Base-by-base conservation (phyloP, 2,113 vertebrate species). In the Coptodon bakossiorum region DNA sequence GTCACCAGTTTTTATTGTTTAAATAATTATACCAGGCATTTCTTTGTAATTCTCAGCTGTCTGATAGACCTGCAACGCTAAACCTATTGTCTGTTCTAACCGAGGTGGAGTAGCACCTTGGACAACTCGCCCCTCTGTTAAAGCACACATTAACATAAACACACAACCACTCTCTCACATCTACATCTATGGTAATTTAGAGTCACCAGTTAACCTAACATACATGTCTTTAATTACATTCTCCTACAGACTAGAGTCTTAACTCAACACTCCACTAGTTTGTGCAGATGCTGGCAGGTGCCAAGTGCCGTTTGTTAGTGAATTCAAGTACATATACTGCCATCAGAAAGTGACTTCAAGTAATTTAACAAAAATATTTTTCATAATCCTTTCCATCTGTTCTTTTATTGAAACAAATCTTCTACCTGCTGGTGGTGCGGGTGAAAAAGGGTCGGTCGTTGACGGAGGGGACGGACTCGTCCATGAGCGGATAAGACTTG, bases 401-500 rank as follows among this genome's bases (percentile, higher is more conserved):
- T 24, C n/a, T 34, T 5, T 29, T 22, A 10, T 78, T 31, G 14
- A 56, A 54, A 40, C 4, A 7, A 19, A 7, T 6, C 2, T 94
- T 6, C 1, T 94, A 98, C 97, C 97, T 97, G 97, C 97, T 97
- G 59, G 95, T 96, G 16, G 98, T 99, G 66, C 95, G 96, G 63
- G 97, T 99, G 95, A 99, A 98, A 94, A 97, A 97, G 0, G 98
- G 98, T 19, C 94, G 92, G 82, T 97, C 96, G 0, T 97, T 97
- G 56, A 97, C 97, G 0, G 98, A 97, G 0, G 96, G 96, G 56
- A 99, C 97, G 0, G 97, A 95, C 2, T 98, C 97, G 16, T 99
- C 97, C 96, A 99, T 96, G 82, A 99, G 97, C 0, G 98, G 98
- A 93, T 98, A 98, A 2, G 98, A 98, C 95, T 99, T 99, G 96